A percentile compares a stretch with the other conserved stretches of the same genome.
Conservation (phyloP, 2,797 vertebrate genomes). For the Petrocephalus schoutedeni region DNA sequence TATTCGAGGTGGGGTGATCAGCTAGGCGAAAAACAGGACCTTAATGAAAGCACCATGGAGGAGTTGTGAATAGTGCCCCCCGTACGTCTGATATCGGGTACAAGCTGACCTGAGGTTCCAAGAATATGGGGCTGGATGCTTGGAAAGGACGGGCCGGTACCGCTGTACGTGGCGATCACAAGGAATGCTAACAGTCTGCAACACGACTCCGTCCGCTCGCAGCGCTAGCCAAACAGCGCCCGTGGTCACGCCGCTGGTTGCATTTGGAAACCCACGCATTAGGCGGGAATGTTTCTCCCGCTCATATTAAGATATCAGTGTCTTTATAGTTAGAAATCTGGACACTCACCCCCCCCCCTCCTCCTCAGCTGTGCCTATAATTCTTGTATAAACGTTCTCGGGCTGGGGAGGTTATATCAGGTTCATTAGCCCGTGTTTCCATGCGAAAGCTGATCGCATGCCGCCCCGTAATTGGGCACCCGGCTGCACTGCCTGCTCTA, state of each 20-base stretch:
- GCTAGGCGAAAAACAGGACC: background rate
- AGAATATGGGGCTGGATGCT: slow-evolving; percentile 25
- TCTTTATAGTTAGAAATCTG: slow-evolving; percentile 65
- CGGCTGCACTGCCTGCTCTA: slow-evolving; percentile 24
- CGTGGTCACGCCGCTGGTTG: slow-evolving; percentile 24
- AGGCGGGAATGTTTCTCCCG: slow-evolving; percentile 48
- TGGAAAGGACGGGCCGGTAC: slow-evolving; percentile 31
- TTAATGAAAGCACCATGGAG: background rate
- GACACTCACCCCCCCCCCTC: slow-evolving; percentile 43
- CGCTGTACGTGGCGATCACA: slow-evolving; percentile 33
- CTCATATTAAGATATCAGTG: slow-evolving; percentile 62
- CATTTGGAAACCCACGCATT: slow-evolving; percentile 52
- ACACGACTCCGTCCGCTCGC: slow-evolving; percentile 50
- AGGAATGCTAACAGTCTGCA: slow-evolving; percentile 68
- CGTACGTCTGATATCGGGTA: slow-evolving; percentile 27
- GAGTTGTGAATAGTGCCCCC: background rate
- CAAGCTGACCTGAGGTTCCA: slow-evolving; percentile 28
- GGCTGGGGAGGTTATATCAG: slow-evolving; percentile 51
- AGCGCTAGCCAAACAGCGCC: slow-evolving; percentile 57
- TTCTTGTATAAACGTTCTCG: slow-evolving; percentile 48
- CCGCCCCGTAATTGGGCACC: slow-evolving; percentile 35
- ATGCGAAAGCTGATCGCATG: slow-evolving; percentile 34
- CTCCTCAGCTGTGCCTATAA: slow-evolving; percentile 59
- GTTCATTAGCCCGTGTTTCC: slow-evolving; percentile 15
- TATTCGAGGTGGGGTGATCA: background rate